These are phyloP conservation scores for Macaria notata DNA, from an alignment of 2,888 invertebrate species.

Conservation along the genomic window DNA sequence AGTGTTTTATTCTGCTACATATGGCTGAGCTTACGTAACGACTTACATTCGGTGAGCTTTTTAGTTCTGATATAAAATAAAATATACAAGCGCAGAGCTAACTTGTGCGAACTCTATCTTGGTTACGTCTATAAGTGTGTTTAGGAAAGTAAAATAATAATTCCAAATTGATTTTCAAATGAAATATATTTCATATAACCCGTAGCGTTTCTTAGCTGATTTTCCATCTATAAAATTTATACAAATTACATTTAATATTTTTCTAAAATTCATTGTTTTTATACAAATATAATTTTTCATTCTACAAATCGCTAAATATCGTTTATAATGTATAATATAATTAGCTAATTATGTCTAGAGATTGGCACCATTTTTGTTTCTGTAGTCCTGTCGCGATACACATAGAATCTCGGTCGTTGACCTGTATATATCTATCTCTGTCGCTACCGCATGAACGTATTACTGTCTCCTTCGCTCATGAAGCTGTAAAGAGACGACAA, in stretches of 20 bases:
- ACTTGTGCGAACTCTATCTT: no score
- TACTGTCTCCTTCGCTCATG: no score
- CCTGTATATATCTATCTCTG: no score
- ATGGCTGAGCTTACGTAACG: no score
- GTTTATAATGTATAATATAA: conserved; percentile 13
- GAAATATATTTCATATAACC: conserved; percentile 80
- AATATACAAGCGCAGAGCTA: no score
- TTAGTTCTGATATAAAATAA: no score
- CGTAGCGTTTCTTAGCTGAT: conserved; percentile 81
- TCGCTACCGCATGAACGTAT: no score
- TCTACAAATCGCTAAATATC: conserved; percentile 37
- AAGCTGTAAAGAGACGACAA: no score
- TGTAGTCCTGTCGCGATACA: background rate
- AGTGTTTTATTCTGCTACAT: no score
- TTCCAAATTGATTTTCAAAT: conserved; percentile 61
- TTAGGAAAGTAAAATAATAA: conserved; percentile 36
- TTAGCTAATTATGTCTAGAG: conserved; percentile 30
- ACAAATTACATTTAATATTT: conserved; percentile 41
- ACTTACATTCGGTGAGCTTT: no score
- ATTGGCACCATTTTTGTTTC: conserved; percentile 35
- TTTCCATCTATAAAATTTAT: conserved; percentile 61
- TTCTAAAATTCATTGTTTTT: conserved; percentile 43
- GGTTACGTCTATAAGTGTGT: no score
- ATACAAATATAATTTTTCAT: conserved; percentile 39
- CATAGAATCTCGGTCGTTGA: no score